A percentile compares a stretch with the other conserved stretches of the same genome.
These are phyloP conservation scores for Thalpophila matura DNA, from an alignment of 2,888 invertebrate genomes.

Conservation along the genomic window DNA sequence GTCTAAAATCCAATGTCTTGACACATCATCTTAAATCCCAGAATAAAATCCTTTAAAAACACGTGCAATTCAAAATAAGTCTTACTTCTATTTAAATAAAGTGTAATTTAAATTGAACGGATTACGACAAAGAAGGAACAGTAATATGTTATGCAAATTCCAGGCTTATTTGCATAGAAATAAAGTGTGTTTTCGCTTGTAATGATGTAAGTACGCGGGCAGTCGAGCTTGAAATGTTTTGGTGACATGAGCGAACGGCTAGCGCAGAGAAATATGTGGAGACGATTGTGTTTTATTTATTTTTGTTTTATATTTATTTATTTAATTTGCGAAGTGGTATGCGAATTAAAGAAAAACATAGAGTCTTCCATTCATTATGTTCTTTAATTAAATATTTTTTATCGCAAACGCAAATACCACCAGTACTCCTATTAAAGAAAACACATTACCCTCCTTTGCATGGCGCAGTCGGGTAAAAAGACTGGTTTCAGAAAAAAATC, in stretches of 20 bases:
- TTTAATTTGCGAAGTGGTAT: conserved; percentile 56
- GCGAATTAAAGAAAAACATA: conserved; percentile 85
- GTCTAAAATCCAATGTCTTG: conserved; percentile 51
- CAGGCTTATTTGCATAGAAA: conserved; percentile 53
- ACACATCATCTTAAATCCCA: conserved; percentile 66
- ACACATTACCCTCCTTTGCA: no score
- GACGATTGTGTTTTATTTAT: conserved; percentile 49
- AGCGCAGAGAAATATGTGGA: conserved; percentile 71
- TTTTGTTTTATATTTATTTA: conserved; percentile 59
- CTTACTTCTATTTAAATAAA: conserved; percentile 46
- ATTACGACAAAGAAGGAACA: conserved; percentile 45
- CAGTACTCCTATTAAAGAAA: no score
- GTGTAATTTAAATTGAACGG: conserved; percentile 37
- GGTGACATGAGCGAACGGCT: conserved; percentile 88
- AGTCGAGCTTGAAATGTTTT: conserved; percentile 88
- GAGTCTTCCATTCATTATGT: conserved; percentile 24
- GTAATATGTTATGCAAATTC: conserved; percentile 70
- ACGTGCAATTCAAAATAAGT: conserved; percentile 58
- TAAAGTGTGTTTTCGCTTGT: conserved; percentile 51
- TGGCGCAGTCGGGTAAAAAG: no score
- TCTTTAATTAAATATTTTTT: conserved; percentile 10
- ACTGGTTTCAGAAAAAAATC: no score
- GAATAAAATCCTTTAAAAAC: conserved; percentile 66
- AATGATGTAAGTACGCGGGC: conserved; percentile 71
- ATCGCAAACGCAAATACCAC: no score